A percentile compares a stretch with the other conserved stretches of the same genome.
phyloP scores from a whole-genome alignment of 2,113 vertebrate species.

The Vicugna pacos region DNA sequence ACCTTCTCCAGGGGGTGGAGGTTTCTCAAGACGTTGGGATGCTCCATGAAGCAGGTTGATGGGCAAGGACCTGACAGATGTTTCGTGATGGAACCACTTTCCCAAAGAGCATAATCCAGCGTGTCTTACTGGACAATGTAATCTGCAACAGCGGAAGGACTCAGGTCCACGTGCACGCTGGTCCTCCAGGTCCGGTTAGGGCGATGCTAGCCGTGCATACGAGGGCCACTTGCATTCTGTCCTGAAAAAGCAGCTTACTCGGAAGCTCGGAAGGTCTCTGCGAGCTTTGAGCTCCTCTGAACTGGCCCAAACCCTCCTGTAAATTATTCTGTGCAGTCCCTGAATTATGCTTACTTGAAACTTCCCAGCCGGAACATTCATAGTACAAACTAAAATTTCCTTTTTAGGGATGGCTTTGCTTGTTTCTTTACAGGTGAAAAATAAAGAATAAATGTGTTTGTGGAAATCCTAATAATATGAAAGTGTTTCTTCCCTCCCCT shows the following conservation, averaged over 20 bases:
- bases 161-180: background rate
- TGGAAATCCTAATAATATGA: background rate
- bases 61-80: rapidly evolving
- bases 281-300: rapidly evolving
- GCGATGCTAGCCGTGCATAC: rapidly evolving
- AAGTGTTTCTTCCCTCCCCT: rapidly evolving
- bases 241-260: rapidly evolving
- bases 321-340: rapidly evolving
- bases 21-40: rapidly evolving
- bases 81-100: background rate
- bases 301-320: rapidly evolving
- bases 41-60: background rate
- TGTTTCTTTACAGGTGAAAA: background rate
- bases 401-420: background rate
- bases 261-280: rapidly evolving
- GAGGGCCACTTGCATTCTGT: rapidly evolving
- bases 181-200: background rate
- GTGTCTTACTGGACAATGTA: rapidly evolving
- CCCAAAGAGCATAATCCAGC: too few relatives aligned
- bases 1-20: background rate
- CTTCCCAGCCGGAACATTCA: background rate
- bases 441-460: background rate
- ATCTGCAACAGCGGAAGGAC: background rate
- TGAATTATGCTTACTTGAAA: background rate
- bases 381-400: background rate